These are phyloP conservation scores for Pachymerium ferrugineum DNA, from an alignment of 2,888 invertebrate genomes.

Conservation along the genomic window DNA sequence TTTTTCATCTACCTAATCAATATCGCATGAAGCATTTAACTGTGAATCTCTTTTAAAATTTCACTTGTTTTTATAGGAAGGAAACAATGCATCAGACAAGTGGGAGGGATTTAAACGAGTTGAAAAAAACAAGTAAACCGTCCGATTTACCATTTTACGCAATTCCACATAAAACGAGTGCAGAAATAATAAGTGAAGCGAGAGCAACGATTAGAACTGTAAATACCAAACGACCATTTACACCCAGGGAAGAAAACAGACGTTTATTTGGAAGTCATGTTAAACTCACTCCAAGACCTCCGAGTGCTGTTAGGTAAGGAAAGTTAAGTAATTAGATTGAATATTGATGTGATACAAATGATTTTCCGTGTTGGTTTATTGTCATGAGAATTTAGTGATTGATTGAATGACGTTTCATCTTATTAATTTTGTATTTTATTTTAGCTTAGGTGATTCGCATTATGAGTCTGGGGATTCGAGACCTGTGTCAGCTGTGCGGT, in stretches of 20 bases:
- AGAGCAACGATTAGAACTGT: slow-evolving; percentile 55
- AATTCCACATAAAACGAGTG: slow-evolving; percentile 60
- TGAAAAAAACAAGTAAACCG: too few relatives aligned
- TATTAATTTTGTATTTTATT: background rate
- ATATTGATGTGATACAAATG: background rate
- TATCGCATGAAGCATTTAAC: too few relatives aligned
- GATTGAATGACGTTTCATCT: too few relatives aligned
- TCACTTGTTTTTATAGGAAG: background rate
- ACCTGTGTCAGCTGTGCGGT: slow-evolving; percentile 24
- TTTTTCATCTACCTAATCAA: background rate
- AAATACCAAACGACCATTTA: slow-evolving; percentile 76
- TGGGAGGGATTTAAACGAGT: background rate
- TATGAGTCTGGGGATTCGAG: slow-evolving; percentile 30
- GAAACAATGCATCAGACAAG: background rate
- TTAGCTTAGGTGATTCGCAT: slow-evolving; percentile 28
- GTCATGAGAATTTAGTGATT: too few relatives aligned
- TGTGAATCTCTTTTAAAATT: too few relatives aligned
- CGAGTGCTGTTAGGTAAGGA: slow-evolving; percentile 69
- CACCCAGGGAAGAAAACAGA: slow-evolving; percentile 72
- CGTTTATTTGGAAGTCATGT: slow-evolving; percentile 61
- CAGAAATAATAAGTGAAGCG: slow-evolving; percentile 76
- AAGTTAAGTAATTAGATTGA: background rate
- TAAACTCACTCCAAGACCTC: slow-evolving; percentile 54
- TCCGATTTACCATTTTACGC: slow-evolving; percentile 34
- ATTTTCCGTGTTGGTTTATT: background rate